Conservation (phyloP, 2,113 vertebrate species). For the Hydrochoerus hydrochaeris region DNA sequence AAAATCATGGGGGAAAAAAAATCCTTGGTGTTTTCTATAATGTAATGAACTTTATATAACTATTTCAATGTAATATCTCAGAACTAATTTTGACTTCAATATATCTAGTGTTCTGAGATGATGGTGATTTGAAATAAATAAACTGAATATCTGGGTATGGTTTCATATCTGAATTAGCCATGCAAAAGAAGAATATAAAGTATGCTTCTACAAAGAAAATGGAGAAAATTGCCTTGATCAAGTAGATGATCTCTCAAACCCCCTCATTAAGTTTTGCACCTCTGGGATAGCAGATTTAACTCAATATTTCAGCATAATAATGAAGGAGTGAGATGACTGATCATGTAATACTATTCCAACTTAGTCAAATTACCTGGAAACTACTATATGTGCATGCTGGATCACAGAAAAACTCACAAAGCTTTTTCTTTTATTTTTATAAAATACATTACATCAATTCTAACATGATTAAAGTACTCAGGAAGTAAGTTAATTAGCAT, state of each 20-base stretch:
- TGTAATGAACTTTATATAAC: conserved; percentile 29
- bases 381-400: not conserved
- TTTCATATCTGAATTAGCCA: conserved; percentile 23
- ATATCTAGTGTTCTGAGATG: conserved; percentile 53
- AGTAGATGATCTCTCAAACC: not conserved
- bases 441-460: not conserved
- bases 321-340: not conserved
- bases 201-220: conserved; percentile 54
- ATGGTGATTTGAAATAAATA: conserved; percentile 4
- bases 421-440: not conserved
- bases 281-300: not conserved
- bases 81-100: conserved; percentile 15
- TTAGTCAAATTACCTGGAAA: conserved; percentile 6
- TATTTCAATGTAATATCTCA: conserved; percentile 3
- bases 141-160: not conserved
- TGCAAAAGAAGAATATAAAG: not conserved
- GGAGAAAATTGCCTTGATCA: not conserved
- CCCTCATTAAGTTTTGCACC: not conserved
- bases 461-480: not conserved
- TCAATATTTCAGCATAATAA: not conserved
- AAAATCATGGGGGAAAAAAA: not conserved
- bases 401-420: not conserved
- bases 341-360: not conserved
- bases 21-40: not conserved
- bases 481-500: not conserved